phyloP scores from a whole-genome alignment of 1,140 invertebrate genomes.

The Drosophila kurseongensis region DNA sequence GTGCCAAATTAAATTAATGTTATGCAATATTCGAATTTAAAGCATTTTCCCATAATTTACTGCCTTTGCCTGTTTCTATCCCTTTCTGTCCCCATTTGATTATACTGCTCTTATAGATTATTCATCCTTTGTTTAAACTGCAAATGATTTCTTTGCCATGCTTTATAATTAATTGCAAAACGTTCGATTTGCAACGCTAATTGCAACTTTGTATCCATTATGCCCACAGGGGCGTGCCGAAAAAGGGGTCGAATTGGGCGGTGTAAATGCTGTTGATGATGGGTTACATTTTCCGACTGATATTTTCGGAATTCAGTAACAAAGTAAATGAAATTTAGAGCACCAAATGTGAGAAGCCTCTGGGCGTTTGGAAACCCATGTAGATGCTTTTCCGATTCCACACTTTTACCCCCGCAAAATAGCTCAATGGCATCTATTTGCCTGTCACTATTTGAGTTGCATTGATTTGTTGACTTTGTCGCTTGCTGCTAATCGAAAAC shows the following conservation, averaged over 20 bases:
- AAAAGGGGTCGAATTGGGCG: too few relatives aligned
- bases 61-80: not conserved
- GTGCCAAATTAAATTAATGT: constrained; percentile 7
- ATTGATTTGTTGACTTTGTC: constrained; percentile 77
- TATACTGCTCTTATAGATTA: constrained; percentile 24
- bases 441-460: constrained; percentile 59
- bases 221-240: constrained; percentile 14
- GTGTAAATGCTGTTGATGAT: constrained; percentile 12
- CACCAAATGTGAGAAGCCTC: constrained; percentile 15
- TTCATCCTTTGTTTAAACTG: constrained; percentile 42
- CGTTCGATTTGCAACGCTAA: constrained; percentile 66
- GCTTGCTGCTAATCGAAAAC: constrained; percentile 77
- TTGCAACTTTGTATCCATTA: constrained; percentile 68
- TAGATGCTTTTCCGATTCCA: not conserved
- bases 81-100: constrained; percentile 9
- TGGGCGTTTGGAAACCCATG: constrained; percentile 18
- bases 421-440: constrained; percentile 19
- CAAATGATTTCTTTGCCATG: constrained; percentile 53
- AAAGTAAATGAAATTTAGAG: constrained; percentile 59
- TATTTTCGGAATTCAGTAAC: constrained; percentile 31
- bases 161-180: constrained; percentile 75
- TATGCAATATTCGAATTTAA: constrained; percentile 16
- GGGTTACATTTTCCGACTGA: constrained; percentile 36
- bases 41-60: constrained; percentile 12
- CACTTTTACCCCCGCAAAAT: not conserved